phyloP scores from a whole-genome alignment of 2,888 invertebrate species.

The Pristionchus exspectatus region DNA sequence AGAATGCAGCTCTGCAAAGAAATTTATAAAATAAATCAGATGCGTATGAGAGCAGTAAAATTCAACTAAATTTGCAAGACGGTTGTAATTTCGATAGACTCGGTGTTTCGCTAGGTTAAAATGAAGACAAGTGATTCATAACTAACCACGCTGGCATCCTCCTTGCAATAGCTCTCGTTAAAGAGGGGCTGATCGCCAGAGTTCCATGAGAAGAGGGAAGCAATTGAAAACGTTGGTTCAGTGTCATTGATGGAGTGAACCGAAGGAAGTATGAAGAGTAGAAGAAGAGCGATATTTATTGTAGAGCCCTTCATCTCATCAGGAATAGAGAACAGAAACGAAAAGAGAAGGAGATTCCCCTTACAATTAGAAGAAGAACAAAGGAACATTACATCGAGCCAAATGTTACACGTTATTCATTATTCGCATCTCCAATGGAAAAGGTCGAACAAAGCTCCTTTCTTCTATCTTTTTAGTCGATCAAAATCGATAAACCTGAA shows the following conservation, averaged over 20 bases:
- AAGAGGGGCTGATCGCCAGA: neutral
- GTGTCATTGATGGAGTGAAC: neutral
- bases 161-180: neutral
- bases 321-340: neutral
- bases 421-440: neutral
- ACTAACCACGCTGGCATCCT: neutral
- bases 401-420: neutral
- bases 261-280: neutral
- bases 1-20: neutral
- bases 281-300: neutral
- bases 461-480: neutral
- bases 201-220: no score
- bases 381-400: neutral
- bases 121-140: neutral
- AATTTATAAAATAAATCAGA: neutral
- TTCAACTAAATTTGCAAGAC: no score
- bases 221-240: no score
- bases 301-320: neutral
- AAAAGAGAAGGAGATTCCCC: no score
- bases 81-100: no score
- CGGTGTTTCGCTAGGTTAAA: no score
- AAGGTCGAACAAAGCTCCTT: neutral
- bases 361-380: neutral
- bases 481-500: no score
- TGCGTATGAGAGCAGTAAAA: neutral